Evolutionary conservation across 2,113 vertebrate species (phyloP).

Genomic region (Lagopus leucura): DNA sequence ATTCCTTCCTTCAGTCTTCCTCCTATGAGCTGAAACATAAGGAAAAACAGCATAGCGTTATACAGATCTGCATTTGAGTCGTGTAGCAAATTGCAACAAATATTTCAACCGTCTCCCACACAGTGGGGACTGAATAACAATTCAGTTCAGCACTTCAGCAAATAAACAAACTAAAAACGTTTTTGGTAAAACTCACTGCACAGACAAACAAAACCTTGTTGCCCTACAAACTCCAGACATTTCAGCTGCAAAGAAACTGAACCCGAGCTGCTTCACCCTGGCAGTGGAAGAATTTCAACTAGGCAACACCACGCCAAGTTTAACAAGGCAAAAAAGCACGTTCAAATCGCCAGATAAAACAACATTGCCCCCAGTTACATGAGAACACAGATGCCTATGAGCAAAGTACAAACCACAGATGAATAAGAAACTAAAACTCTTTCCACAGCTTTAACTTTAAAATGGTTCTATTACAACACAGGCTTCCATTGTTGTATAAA

Average conservation of each 20-base stretch:
- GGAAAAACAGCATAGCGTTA: neutral
- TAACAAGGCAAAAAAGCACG: neutral
- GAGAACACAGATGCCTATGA: neutral
- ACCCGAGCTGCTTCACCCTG: neutral
- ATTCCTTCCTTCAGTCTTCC: conserved; percentile 33
- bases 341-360: neutral
- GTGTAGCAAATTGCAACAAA: neutral
- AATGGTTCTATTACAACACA: neutral
- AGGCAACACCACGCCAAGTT: conserved; percentile 2
- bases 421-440: neutral
- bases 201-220: neutral
- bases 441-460: neutral
- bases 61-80: neutral
- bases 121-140: neutral
- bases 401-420: neutral
- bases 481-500: neutral
- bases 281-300: neutral
- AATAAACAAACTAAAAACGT: neutral
- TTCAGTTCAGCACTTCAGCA: neutral
- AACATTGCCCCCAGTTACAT: neutral
- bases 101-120: neutral
- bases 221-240: neutral
- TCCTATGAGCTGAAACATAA: conserved; percentile 21
- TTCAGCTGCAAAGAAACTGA: neutral
- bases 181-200: neutral